Base-by-base conservation (phyloP, 2,888 invertebrate genomes). In the Drosophila ustulata region DNA sequence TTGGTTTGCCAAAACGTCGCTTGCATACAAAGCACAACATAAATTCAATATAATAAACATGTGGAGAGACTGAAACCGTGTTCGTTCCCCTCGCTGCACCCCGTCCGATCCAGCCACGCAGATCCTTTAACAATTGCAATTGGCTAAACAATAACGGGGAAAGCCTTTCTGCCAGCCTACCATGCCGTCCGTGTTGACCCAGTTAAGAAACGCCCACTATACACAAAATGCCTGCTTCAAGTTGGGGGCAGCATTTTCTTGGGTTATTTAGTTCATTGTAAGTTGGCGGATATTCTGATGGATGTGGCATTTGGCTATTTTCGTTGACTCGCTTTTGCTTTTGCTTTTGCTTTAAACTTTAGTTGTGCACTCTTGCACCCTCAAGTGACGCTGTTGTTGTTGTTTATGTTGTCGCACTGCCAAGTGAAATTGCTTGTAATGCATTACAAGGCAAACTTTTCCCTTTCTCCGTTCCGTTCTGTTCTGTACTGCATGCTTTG, bases 391-490 rank as follows among this genome's bases (percentile, higher is more conserved):
- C 18, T 13, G 30, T 56, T 56, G 6, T 52, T 55, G 25, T 78
- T 75, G 58, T 32, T 51, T 46, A 18, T 43, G 46, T 56, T 71
- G 67, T 65, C 68, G 66, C 56, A 67, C 65, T 57, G 76, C 69
- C 78, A 73, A 87, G 87, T 87, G 84, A 87, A 83, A 83, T 83
- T 87, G 87, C 83, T 84, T 83, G 87, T 84, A 84, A 83, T 82
- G 87, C 84, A 87, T 87, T 87, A 83, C 84, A 87, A 73, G 72
- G 62, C 66, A 81, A 87, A 82, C 63, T 84, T 83, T 86, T 77
- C 32, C 11, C 41, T 43, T 23, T 55, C 30, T 32, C 43, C 32
- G 37, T 30, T 6, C 32, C 9, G 32, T 32, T 8, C 9, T 2
- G 32, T 37, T 1, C 37, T 11, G 37, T 66, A 71, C 69, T 83